Conservation (phyloP, 2,113 vertebrate genomes). For the Glaucidium brasilianum region DNA sequence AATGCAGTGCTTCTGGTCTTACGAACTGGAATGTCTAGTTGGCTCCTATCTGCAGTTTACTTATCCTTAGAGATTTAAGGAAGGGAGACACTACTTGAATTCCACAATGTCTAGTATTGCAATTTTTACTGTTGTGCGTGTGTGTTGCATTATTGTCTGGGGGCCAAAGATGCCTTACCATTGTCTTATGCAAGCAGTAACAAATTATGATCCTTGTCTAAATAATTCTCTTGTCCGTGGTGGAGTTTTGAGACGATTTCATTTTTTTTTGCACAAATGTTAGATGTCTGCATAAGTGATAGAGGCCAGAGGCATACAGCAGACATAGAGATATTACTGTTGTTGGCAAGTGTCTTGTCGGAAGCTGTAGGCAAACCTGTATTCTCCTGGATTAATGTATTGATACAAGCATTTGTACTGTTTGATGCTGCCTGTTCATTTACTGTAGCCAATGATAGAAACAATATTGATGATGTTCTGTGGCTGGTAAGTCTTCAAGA, state of each 20-base stretch:
- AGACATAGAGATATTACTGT: background rate
- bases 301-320: background rate
- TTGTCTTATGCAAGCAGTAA: background rate
- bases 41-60: background rate
- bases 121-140: background rate
- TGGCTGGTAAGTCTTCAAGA: background rate
- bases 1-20: background rate
- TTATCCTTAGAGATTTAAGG: background rate
- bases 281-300: background rate
- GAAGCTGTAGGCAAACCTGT: background rate
- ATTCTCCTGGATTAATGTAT: background rate
- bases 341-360: background rate
- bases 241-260: background rate
- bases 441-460: background rate
- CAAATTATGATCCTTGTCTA: background rate
- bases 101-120: background rate
- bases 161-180: background rate
- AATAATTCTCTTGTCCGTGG: background rate
- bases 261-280: background rate
- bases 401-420: background rate
- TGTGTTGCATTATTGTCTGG: background rate
- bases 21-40: background rate
- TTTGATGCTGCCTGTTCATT: background rate
- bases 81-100: background rate
- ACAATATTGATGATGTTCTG: background rate